Percentiles rank a stretch among this genome's conserved stretches.
Evolutionary conservation across 2,113 vertebrate species (phyloP).

Genomic region (Ctenomys sociabilis): DNA sequence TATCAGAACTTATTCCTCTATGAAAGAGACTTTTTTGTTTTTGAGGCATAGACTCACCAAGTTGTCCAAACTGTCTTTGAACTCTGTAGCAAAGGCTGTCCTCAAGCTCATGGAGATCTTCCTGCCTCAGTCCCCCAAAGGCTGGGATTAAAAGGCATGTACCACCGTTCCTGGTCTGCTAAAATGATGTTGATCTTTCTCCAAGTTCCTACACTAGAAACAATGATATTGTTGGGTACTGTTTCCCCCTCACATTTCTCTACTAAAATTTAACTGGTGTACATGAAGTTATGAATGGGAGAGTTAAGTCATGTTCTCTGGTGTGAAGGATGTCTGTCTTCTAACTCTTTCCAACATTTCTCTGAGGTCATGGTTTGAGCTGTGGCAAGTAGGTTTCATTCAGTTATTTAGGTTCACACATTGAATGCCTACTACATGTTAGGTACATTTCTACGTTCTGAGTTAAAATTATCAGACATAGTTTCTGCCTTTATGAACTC

Average conservation of each 20-base stretch:
- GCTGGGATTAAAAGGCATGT: not conserved
- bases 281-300: not conserved
- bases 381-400: not conserved
- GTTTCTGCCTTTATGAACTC: not conserved
- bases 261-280: not conserved
- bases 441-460: not conserved
- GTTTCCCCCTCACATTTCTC: not conserved
- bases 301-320: not conserved
- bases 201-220: not conserved
- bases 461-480: not conserved
- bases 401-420: not conserved
- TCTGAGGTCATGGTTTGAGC: not conserved
- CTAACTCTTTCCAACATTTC: not conserved
- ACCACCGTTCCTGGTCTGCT: not conserved
- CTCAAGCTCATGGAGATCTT: not conserved
- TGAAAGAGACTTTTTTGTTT: not conserved
- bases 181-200: not conserved
- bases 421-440: not conserved
- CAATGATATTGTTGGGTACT: not conserved
- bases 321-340: not conserved
- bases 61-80: not conserved
- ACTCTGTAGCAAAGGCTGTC: not conserved
- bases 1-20: not conserved
- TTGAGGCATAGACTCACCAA: not conserved
- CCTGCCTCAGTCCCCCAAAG: not conserved